Base-by-base conservation (phyloP, 2,888 invertebrate species). In the Thysanoteuthis rhombus region DNA sequence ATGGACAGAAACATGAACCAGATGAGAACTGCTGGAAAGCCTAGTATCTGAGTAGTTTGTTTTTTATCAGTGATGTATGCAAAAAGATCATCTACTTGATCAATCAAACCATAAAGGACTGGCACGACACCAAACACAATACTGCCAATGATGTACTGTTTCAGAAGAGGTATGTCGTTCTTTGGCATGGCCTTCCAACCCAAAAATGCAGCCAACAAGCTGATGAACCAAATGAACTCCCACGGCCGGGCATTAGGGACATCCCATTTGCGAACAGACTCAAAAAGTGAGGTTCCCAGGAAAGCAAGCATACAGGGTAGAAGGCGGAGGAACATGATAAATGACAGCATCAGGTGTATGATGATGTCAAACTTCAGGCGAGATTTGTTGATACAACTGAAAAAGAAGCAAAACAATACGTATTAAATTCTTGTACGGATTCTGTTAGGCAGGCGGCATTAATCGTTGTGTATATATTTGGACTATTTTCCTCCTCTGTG, bases 301-400 rank as follows among this genome's bases (percentile, higher is more conserved):
- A 98, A 98, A 97, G 99, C 99, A 95, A 99, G 98, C 96, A 99
- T 98, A 97, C 98, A 99, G 38, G 99, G 98, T 22, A 98, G 98
- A 95, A 99, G 97, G 97, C 99, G 99, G 93, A 98, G 98, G 97
- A 99, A 97, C 99, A 99, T 99, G 95, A 98, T 98, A 97, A 99
- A 98, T 97, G 98, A 98, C 96, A 99, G 97, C 94, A 99, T 97
- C 96, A 98, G 98, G 97, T 99, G 99, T 97, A 99, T 98, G 97
- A 99, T 98, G 97, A 99, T 98, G 97, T 99, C 98, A 97, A 98
- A 98, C 97, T 99, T 99, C 97, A 99, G 98, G 96, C 99, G 98
- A 95, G 98, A 98, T 97, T 99, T 99, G 97, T 99, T 99, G 97
- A 98, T 98, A 96, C 99, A 99, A 98, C 99, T 99, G 98, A 96